Base-by-base conservation (phyloP, 2,888 invertebrate species). In the Heliconius erato region DNA sequence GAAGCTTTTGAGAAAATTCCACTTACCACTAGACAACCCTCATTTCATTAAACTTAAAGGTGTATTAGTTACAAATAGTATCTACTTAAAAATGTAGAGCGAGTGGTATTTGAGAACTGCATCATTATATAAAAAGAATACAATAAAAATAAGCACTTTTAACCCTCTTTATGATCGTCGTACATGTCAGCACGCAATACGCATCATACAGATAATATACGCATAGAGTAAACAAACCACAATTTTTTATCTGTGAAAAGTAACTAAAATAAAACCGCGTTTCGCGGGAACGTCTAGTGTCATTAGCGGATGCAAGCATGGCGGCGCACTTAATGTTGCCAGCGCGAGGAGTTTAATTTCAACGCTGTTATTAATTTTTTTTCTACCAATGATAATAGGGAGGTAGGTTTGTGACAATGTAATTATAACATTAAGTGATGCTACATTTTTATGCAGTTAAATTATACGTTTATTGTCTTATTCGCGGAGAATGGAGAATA, bases 281-380 rank as follows among this genome's bases (percentile, higher is more conserved):
- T 76, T 63, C 81, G 85, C 86, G 85, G 88, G 86, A 85, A 80
- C 83, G 86, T 91, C 86, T 91, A 92, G 92, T 91, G 91, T 91
- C 92, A 93, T 93, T 93, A 93, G 87, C 84, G 89, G 28, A 74
- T 82, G 82, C 79, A 79, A 72, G 82, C 82, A 93, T 91, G 90
- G 90, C 90, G 90, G 88, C 87, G 88, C 88, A 89, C 87, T 91
- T 90, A 90, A 91, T 91, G 92, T 92, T 92, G 89, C 92, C 91
- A 91, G 89, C 90, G 88, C 85, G 85, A 87, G 87, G 85, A 86
- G 85, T 86, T 87, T 86, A 87, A 88, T 88, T 87, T 87, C 87
- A 85, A 84, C 84, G 88, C 84, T 87, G 87, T 87, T 88, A 89
- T 88, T 87, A 87, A 87, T 87, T 87, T 87, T 87, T 88, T 88